These are phyloP conservation scores for Pelodytes ibericus DNA, from an alignment of 2,797 vertebrate species.

Conservation along the genomic window DNA sequence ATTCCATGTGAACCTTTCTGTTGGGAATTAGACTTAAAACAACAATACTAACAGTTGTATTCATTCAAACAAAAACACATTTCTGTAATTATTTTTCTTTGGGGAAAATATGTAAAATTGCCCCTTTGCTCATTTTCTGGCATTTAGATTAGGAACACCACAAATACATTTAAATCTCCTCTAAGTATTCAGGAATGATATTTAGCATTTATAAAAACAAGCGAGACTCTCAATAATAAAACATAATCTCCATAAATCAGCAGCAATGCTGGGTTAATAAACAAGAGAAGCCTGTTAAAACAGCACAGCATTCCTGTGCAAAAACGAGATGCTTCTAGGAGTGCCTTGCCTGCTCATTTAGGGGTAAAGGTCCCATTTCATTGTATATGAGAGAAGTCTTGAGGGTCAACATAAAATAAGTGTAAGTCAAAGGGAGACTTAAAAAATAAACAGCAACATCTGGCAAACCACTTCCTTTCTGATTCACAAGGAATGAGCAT, in stretches of 20 bases:
- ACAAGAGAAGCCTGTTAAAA: constrained; percentile 47
- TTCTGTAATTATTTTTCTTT: too few relatives aligned
- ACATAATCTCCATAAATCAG: constrained; percentile 45
- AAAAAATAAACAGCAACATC: constrained; percentile 77
- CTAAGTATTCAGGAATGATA: constrained; percentile 41
- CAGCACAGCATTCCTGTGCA: constrained; percentile 48
- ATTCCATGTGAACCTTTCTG: background rate
- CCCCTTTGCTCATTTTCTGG: constrained; percentile 1
- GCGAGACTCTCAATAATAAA: constrained; percentile 32
- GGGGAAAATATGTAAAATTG: background rate
- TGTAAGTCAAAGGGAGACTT: constrained; percentile 70
- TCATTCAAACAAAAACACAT: background rate
- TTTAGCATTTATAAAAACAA: constrained; percentile 47
- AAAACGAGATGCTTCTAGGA: constrained; percentile 44
- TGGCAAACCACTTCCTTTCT: constrained; percentile 73
- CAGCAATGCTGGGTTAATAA: constrained; percentile 47
- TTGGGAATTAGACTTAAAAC: background rate
- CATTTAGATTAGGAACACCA: background rate
- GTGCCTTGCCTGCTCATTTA: constrained; percentile 56
- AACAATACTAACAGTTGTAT: too few relatives aligned
- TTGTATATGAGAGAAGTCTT: constrained; percentile 70
- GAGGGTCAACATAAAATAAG: constrained; percentile 80
- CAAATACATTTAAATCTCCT: constrained; percentile 21
- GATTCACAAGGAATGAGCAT: constrained; percentile 57
- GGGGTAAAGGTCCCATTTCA: constrained; percentile 58